Conservation (phyloP, 2,797 vertebrate genomes). For the Anableps anableps region DNA sequence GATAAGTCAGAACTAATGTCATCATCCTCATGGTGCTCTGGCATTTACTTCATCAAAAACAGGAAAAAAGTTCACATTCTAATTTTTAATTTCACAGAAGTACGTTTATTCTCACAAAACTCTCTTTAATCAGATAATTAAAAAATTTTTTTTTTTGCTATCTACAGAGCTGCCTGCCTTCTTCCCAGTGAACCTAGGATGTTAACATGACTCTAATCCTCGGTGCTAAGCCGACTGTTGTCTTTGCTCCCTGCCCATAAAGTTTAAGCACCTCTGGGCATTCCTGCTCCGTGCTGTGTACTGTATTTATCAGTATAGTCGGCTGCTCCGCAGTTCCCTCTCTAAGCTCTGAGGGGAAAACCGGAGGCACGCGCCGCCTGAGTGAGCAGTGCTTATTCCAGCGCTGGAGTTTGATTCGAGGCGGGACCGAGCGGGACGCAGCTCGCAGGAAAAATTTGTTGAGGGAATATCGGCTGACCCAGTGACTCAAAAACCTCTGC, state of each 20-base stretch:
- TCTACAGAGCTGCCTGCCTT: background rate
- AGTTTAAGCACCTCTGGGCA: slow-evolving; percentile 45
- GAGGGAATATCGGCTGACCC: slow-evolving; percentile 34
- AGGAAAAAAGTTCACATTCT: background rate
- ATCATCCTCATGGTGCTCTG: background rate
- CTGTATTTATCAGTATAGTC: slow-evolving; percentile 51
- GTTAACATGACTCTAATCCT: slow-evolving; percentile 29
- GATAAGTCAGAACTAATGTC: background rate
- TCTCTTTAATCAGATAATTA: background rate
- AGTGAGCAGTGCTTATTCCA: slow-evolving; percentile 50
- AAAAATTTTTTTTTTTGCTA: background rate
- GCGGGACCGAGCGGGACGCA: slow-evolving; percentile 10
- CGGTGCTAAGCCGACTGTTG: slow-evolving; percentile 45
- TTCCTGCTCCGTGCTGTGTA: slow-evolving; percentile 16
- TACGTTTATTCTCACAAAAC: background rate
- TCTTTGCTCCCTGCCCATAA: slow-evolving; percentile 21
- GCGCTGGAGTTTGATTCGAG: slow-evolving; percentile 30
- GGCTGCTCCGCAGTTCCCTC: slow-evolving; percentile 20
- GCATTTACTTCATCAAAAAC: background rate
- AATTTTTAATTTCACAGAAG: too few relatives aligned
- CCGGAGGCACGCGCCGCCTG: slow-evolving; percentile 20
- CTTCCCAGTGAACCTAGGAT: slow-evolving; percentile 6
- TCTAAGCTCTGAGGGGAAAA: slow-evolving; percentile 25
- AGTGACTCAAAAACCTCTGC: slow-evolving; percentile 47
- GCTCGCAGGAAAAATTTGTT: slow-evolving; percentile 16